Percentiles rank a stretch among this genome's conserved stretches.
These are phyloP conservation scores for Bradypodion pumilum DNA, from an alignment of 2,797 vertebrate genomes.

Conservation along the genomic window DNA sequence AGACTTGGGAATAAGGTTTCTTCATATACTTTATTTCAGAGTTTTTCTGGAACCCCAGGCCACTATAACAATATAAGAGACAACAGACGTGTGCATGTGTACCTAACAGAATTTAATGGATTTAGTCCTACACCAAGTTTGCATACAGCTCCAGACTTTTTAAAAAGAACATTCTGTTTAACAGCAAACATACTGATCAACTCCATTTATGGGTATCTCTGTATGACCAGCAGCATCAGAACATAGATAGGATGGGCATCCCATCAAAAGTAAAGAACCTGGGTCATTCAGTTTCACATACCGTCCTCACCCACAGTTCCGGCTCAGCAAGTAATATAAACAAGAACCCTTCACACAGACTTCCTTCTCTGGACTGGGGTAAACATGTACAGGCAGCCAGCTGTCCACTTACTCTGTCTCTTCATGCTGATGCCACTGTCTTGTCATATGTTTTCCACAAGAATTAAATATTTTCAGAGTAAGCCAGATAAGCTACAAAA, in stretches of 20 bases:
- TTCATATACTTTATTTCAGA: neutral
- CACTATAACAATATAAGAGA: neutral
- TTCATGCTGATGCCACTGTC: neutral
- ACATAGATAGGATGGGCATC: neutral
- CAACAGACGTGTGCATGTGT: neutral
- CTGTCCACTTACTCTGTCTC: neutral
- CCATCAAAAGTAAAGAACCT: neutral
- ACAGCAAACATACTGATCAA: neutral
- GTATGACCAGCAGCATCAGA: neutral
- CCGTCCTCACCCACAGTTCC: neutral
- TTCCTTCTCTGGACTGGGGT: neutral
- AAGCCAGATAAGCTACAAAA: neutral
- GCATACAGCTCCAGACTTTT: neutral
- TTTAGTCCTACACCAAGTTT: neutral
- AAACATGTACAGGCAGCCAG: neutral
- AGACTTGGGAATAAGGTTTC: neutral
- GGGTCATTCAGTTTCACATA: neutral
- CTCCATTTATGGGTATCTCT: neutral
- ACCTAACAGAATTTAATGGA: too few species aligned
- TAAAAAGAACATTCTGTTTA: neutral
- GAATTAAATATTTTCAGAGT: neutral
- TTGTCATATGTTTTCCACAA: neutral
- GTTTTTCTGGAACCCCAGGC: neutral
- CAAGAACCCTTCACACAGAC: neutral
- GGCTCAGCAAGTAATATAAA: neutral